A percentile compares a stretch with the other conserved stretches of the same genome.
Conservation (phyloP, 2,113 vertebrate species). For the Cynocephalus volans region DNA sequence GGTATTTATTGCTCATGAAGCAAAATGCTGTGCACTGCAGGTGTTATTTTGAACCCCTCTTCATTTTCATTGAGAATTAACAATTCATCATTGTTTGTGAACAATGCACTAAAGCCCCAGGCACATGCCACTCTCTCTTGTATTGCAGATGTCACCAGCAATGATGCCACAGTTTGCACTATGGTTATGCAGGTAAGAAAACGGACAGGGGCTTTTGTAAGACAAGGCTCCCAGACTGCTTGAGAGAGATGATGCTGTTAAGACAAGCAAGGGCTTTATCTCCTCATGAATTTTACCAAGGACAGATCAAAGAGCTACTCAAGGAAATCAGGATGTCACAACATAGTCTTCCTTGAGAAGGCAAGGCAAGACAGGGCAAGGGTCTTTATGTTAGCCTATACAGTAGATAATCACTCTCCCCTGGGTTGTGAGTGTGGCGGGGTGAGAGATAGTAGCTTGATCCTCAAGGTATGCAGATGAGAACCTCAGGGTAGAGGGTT, state of each 20-base stretch:
- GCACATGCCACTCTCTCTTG: background rate
- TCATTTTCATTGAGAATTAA: constrained; percentile 79
- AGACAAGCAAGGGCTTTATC: constrained; percentile 19
- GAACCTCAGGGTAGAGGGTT: background rate
- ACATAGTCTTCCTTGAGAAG: background rate
- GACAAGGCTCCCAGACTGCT: background rate
- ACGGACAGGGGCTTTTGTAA: background rate
- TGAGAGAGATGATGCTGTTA: constrained; percentile 35
- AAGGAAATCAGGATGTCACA: constrained; percentile 25
- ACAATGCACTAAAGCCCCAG: constrained; percentile 35
- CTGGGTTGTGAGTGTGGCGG: background rate
- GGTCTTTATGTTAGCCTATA: background rate
- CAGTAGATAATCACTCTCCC: constrained; percentile 21
- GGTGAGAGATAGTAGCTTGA: background rate
- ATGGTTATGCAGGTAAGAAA: constrained; percentile 14
- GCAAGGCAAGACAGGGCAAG: background rate
- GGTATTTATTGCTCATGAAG: constrained; percentile 78
- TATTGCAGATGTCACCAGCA: constrained; percentile 32
- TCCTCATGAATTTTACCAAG: constrained; percentile 43
- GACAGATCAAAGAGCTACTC: constrained; percentile 57
- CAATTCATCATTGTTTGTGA: constrained; percentile 75
- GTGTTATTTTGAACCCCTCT: constrained; percentile 74
- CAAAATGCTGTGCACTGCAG: constrained; percentile 58
- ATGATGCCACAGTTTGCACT: constrained; percentile 44
- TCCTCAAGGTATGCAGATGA: constrained; percentile 33